These are phyloP conservation scores for Vanessa atalanta DNA, from an alignment of 1,140 invertebrate genomes.

Conservation along the genomic window DNA sequence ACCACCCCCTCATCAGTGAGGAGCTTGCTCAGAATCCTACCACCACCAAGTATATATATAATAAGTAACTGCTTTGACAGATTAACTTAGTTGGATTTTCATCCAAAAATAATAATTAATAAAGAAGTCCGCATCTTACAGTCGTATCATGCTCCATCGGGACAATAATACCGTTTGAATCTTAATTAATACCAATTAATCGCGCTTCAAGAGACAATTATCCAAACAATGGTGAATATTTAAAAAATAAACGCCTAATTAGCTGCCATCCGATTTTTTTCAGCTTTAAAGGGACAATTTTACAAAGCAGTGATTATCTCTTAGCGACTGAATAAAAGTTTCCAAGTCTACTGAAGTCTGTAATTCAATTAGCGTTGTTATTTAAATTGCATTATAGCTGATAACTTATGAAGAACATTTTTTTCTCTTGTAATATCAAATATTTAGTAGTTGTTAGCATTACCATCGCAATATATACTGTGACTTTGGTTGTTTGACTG, in stretches of 20 bases:
- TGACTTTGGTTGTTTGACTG: too few relatives aligned
- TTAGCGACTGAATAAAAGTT: slow-evolving; percentile 11
- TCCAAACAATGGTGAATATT: slow-evolving; percentile 50
- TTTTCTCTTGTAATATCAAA: background rate
- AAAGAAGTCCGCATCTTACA: slow-evolving; percentile 55
- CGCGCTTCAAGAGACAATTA: slow-evolving; percentile 57
- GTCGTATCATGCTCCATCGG: slow-evolving; percentile 52
- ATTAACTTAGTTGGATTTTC: background rate
- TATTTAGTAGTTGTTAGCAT: background rate
- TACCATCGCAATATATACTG: too few relatives aligned
- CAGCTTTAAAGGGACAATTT: slow-evolving; percentile 10
- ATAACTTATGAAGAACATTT: slow-evolving; percentile 3
- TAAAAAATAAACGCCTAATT: slow-evolving; percentile 44
- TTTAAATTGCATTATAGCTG: background rate
- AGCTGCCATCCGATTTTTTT: slow-evolving; percentile 39
- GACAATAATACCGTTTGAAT: slow-evolving; percentile 72
- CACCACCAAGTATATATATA: too few relatives aligned
- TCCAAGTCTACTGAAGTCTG: slow-evolving; percentile 3
- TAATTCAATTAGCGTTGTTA: slow-evolving; percentile 3
- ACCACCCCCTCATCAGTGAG: too few relatives aligned
- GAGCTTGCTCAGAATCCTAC: too few relatives aligned
- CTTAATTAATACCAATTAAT: slow-evolving; percentile 72
- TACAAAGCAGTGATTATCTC: slow-evolving; percentile 27
- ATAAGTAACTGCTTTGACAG: too few relatives aligned
- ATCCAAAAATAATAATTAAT: slow-evolving; percentile 21